These are phyloP conservation scores for Melipona quadrifasciata DNA, from an alignment of 1,140 invertebrate genomes.

Conservation along the genomic window DNA sequence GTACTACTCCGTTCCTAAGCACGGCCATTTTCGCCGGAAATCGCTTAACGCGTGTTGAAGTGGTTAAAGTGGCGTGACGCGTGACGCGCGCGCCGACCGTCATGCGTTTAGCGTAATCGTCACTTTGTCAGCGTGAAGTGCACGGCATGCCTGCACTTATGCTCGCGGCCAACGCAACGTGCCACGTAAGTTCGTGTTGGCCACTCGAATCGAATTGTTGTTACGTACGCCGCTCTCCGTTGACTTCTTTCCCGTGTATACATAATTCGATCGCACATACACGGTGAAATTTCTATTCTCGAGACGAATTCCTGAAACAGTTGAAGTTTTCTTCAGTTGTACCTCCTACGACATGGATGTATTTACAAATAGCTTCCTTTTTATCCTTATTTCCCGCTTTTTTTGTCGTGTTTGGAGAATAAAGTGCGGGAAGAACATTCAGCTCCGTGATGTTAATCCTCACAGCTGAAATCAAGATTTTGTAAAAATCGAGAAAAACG, in stretches of 20 bases:
- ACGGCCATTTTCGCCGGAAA: constrained; percentile 79
- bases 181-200: constrained; percentile 57
- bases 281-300: background rate
- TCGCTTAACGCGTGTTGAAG: constrained; percentile 78
- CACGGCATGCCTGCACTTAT: constrained; percentile 77
- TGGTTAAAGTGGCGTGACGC: constrained; percentile 80
- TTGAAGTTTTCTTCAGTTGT: no score
- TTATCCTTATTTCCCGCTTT: background rate
- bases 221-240: constrained; percentile 7
- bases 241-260: background rate
- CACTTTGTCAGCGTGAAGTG: constrained; percentile 79
- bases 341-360: no score
- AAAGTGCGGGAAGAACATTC: background rate
- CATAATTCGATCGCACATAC: no score
- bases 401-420: no score
- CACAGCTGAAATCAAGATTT: background rate
- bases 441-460: background rate
- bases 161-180: constrained; percentile 53
- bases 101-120: constrained; percentile 78
- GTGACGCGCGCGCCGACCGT: constrained; percentile 80
- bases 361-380: background rate
- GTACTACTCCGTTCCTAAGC: constrained; percentile 59
- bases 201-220: constrained; percentile 60
- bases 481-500: background rate
- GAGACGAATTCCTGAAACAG: background rate